Percentiles rank a stretch among this genome's conserved stretches.
These are phyloP conservation scores for Lophotriccus pileatus DNA, from an alignment of 2,797 vertebrate genomes.

Conservation along the genomic window DNA sequence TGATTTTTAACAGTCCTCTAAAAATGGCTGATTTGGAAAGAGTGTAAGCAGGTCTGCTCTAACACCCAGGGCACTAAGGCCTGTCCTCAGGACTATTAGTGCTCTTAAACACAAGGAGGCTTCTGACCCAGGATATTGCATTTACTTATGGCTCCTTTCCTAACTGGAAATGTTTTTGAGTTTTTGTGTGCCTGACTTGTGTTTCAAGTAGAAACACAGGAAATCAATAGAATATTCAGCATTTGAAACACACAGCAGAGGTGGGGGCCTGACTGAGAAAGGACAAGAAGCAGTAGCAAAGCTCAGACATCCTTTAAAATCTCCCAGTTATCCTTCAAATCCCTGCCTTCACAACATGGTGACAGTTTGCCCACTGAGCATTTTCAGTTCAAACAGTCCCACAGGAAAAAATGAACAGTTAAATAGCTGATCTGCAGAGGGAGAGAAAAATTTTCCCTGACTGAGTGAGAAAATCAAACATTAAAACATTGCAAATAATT, in stretches of 20 bases:
- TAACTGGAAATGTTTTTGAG: constrained; percentile 20
- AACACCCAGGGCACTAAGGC: background rate
- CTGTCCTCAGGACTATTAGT: background rate
- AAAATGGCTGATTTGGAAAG: constrained; percentile 31
- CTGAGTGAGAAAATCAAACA: background rate
- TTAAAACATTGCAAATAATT: constrained; percentile 16
- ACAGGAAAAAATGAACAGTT: background rate
- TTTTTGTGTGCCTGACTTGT: background rate
- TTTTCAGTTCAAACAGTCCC: background rate
- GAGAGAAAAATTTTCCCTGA: background rate
- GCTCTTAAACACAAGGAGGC: background rate
- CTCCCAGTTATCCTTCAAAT: background rate
- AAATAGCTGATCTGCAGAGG: background rate
- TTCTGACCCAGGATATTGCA: background rate
- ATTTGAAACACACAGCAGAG: background rate
- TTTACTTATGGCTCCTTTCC: background rate
- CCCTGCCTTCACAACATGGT: background rate
- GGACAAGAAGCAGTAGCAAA: background rate
- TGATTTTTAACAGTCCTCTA: constrained; percentile 28
- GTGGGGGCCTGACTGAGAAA: background rate
- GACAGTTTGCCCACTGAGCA: background rate
- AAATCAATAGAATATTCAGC: background rate
- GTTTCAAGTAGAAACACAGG: constrained; percentile 27
- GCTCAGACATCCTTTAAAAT: background rate
- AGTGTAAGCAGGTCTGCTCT: background rate